Conservation (phyloP, 2,888 invertebrate species). For the Xylocampa areola region DNA sequence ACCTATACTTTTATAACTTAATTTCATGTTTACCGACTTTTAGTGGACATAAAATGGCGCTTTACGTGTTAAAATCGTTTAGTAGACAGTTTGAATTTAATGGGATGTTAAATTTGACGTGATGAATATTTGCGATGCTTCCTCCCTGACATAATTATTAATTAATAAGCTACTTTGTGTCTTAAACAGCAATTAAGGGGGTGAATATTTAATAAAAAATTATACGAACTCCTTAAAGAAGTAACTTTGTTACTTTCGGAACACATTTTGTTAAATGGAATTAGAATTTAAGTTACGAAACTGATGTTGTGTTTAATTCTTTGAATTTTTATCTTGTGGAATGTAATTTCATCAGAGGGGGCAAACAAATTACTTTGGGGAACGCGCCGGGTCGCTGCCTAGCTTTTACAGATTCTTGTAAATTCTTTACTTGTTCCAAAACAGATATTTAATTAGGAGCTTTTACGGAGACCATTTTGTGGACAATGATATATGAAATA, state of each 20-base stretch:
- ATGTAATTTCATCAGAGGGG: conserved; percentile 60
- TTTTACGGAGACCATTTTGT: not conserved
- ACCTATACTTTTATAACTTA: conserved; percentile 49
- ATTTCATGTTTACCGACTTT: conserved; percentile 50
- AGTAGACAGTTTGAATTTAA: conserved; percentile 45
- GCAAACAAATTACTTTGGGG: conserved; percentile 43
- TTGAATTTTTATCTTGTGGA: conserved; percentile 58
- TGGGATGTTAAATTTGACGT: conserved; percentile 36
- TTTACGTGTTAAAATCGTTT: conserved; percentile 39
- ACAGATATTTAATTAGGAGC: conserved; percentile 17
- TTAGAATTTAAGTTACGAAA: conserved; percentile 23
- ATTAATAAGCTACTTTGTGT: conserved; percentile 37
- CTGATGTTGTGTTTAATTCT: conserved; percentile 42
- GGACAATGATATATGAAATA: not conserved
- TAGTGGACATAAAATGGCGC: conserved; percentile 40
- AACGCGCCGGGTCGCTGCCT: conserved; percentile 14
- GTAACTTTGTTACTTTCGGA: conserved; percentile 14
- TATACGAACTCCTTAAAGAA: conserved; percentile 11
- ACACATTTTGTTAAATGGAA: not conserved
- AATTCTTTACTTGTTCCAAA: conserved; percentile 33
- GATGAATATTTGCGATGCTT: conserved; percentile 29
- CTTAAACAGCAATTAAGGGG: conserved; percentile 21
- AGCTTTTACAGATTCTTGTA: conserved; percentile 16
- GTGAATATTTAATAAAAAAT: conserved; percentile 26
- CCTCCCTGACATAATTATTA: conserved; percentile 24